Conservation (phyloP, 2,113 vertebrate species). For the Microtus richardsoni region DNA sequence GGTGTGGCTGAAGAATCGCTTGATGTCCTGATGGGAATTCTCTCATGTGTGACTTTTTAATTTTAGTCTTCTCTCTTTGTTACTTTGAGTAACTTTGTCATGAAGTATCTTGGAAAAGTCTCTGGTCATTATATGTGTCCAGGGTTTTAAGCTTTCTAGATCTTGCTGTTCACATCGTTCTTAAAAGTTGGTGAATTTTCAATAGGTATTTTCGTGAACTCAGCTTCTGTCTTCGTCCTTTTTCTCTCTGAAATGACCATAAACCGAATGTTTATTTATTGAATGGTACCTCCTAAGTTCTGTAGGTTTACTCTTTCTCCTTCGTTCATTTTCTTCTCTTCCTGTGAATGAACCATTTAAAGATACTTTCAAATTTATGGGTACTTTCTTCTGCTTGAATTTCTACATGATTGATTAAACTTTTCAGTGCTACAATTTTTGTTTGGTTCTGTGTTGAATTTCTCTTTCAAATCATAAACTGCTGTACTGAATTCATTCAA, state of each 20-base stretch:
- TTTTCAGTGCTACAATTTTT: background rate
- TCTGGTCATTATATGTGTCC: background rate
- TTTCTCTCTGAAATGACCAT: background rate
- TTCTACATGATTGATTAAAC: background rate
- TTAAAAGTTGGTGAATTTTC: background rate
- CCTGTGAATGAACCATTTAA: background rate
- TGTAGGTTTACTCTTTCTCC: background rate
- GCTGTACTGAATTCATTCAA: background rate
- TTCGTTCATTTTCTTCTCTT: background rate
- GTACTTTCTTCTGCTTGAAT: background rate
- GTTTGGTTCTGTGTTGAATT: background rate
- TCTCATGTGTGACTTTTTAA: background rate
- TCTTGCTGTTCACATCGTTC: background rate
- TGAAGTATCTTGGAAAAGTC: background rate
- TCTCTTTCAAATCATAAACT: background rate
- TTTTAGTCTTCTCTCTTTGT: background rate
- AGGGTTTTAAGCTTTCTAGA: background rate
- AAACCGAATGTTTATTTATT: background rate
- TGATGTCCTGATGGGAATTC: background rate
- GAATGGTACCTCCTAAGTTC: background rate
- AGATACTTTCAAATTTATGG: background rate
- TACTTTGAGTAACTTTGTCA: background rate
- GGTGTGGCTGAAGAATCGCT: background rate
- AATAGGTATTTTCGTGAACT: background rate
- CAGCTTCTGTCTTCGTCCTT: background rate